Conservation (phyloP, 2,797 vertebrate genomes). For the Hylomyscus alleni region DNA sequence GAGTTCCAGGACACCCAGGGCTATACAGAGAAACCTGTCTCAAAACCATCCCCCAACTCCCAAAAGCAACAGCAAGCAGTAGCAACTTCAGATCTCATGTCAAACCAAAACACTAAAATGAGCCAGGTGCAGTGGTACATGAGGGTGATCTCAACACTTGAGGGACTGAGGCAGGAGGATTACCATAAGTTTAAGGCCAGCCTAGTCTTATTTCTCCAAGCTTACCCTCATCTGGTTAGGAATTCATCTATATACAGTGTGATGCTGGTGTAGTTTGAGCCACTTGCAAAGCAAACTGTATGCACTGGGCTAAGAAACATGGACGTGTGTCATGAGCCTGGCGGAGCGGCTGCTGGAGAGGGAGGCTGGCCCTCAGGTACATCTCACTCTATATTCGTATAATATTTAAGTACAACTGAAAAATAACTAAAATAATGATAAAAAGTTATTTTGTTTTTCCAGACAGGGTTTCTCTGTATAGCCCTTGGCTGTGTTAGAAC, state of each 20-base stretch:
- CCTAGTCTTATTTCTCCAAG: background rate
- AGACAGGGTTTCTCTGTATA: background rate
- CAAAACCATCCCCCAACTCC: background rate
- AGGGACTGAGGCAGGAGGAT: background rate
- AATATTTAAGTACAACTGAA: background rate
- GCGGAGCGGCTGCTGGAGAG: background rate
- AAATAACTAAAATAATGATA: background rate
- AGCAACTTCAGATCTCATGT: background rate
- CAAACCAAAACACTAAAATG: background rate
- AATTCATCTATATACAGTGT: background rate
- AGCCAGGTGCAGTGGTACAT: background rate
- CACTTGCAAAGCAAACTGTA: background rate
- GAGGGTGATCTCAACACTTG: background rate
- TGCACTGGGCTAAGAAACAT: background rate
- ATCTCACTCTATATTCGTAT: background rate
- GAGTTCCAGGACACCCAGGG: background rate
- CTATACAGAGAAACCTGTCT: background rate
- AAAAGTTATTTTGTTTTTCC: background rate
- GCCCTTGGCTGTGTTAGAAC: background rate
- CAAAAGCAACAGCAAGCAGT: background rate
- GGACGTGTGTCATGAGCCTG: too few species aligned
- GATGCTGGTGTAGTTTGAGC: too few species aligned
- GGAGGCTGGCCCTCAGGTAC: fast-evolving
- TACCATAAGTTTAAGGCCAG: background rate
- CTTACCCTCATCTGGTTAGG: background rate